Evolutionary conservation across 2,888 invertebrate genomes (phyloP).

Genomic region (Sycophila texana): DNA sequence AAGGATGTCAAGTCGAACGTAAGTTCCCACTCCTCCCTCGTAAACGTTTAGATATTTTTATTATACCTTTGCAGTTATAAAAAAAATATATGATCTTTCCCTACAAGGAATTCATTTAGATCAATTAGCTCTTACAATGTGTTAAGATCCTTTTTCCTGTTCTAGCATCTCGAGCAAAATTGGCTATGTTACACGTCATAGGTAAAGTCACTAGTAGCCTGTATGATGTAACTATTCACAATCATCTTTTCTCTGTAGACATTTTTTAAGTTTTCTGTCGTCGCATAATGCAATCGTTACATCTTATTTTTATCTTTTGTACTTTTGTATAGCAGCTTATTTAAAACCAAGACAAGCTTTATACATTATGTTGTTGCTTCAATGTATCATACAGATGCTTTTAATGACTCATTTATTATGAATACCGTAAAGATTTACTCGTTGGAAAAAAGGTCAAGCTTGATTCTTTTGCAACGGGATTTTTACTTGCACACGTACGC

Average conservation of each 20-base stretch:
- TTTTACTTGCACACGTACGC: constrained; percentile 11
- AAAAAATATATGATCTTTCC: too few species aligned
- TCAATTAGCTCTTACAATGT: constrained; percentile 7
- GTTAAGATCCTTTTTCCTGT: constrained; percentile 69
- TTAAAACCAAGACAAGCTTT: constrained; percentile 32
- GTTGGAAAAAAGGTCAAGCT: too few species aligned
- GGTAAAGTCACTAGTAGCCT: constrained; percentile 71
- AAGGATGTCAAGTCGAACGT: constrained; percentile 88
- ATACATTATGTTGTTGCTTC: constrained; percentile 40
- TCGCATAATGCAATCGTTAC: background rate
- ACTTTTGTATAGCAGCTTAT: constrained; percentile 49
- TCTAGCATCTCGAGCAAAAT: constrained; percentile 73
- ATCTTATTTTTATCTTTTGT: background rate
- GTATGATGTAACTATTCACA: constrained; percentile 59
- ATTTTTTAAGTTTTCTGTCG: constrained; percentile 27
- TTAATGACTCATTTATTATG: constrained; percentile 42
- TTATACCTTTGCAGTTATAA: too few species aligned
- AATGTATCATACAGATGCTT: constrained; percentile 41
- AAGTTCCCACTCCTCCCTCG: constrained; percentile 76
- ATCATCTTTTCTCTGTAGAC: constrained; percentile 52
- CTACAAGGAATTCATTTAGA: background rate
- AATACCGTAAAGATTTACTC: too few species aligned
- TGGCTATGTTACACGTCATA: constrained; percentile 75
- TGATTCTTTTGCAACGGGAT: background rate
- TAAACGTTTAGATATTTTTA: too few species aligned